These are phyloP conservation scores for Meloidogyne chitwoodi DNA, from an alignment of 1,140 invertebrate genomes.

Conservation along the genomic window DNA sequence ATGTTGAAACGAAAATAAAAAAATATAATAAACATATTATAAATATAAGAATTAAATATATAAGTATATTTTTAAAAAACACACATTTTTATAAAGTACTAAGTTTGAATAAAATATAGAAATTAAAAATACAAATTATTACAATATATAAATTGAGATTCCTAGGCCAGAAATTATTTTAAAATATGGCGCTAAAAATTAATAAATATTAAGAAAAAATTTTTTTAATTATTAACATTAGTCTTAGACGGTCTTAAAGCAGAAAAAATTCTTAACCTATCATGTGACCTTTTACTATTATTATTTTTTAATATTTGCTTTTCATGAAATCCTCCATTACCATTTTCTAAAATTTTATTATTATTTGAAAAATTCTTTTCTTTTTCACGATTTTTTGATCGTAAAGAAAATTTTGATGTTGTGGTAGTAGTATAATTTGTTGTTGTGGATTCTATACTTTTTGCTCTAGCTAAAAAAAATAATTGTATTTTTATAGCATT, in stretches of 20 bases:
- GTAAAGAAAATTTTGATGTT: neutral
- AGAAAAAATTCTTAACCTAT: slow-evolving; percentile 12
- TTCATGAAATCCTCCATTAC: neutral
- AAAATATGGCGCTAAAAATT: too few relatives aligned
- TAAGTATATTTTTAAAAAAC: too few relatives aligned
- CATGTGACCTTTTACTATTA: neutral
- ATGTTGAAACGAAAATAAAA: too few relatives aligned
- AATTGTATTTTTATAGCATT: too few relatives aligned
- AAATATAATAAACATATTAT: too few relatives aligned
- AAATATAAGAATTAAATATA: too few relatives aligned
- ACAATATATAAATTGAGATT: too few relatives aligned
- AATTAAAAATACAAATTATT: too few relatives aligned
- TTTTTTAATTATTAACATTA: slow-evolving; percentile 17
- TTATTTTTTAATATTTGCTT: neutral
- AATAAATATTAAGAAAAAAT: neutral
- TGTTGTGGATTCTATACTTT: slow-evolving; percentile 15
- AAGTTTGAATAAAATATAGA: too few relatives aligned
- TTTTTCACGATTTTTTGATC: neutral
- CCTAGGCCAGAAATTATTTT: too few relatives aligned
- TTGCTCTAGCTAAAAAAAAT: slow-evolving; percentile 1
- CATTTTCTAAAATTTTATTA: neutral
- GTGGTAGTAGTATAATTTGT: neutral
- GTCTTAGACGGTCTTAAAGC: slow-evolving; percentile 12
- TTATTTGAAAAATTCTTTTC: neutral
- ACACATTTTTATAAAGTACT: too few relatives aligned